Evolutionary conservation across 2,797 vertebrate species (phyloP), one percentile per base, ranked within the genome.

Genomic region (Cynodonichthys magdalenae): DNA sequence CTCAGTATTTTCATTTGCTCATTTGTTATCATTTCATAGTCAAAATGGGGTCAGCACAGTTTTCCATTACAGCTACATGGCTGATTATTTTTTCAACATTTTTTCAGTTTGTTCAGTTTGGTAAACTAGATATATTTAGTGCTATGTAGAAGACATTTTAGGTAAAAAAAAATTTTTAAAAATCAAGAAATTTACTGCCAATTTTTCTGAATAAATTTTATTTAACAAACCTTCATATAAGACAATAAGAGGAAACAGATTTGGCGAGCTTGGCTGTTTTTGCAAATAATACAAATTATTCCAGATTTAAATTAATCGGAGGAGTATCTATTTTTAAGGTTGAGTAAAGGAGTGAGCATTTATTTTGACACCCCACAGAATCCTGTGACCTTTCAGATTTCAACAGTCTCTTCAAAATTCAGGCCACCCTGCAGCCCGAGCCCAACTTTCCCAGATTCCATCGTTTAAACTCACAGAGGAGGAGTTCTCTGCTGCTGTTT

Each of bases 41-140:
- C 64, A 74, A 72, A 90, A 89, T 14, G 36, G 87, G 88, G 90
- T 88, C 79, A 86, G 72, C 46, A 8, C 69, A 75, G 64, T 86
- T 82, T 86, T 86, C 70, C 74, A 77, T 69, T 83, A 75, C 77
- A 70, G 70, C 75, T 81, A 64, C 64, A 80, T 81, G 78, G 77
- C 72, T 74, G 68, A 77, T 79, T n/a, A n/a, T 84, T 88, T 87
- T 57, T 17, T 85, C 64, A 65, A 3, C 24, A 24, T 24, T 24
- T 24, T 24, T 71, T 78, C 74, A 64, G 69, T 82, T 80, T 80
- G 61, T 74, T 86, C 66, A n/a, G n/a, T n/a, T 11, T 48, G 83
- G 69, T 68, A 39, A 71, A 63, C 20, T 2, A 52, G 85, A 83
- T 87, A 89, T 71, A 81, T 88, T 85, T 87, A 89, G 83, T 63